Base-by-base conservation (phyloP, 23 tunicate species). In the Trididemnum clinides region DNA sequence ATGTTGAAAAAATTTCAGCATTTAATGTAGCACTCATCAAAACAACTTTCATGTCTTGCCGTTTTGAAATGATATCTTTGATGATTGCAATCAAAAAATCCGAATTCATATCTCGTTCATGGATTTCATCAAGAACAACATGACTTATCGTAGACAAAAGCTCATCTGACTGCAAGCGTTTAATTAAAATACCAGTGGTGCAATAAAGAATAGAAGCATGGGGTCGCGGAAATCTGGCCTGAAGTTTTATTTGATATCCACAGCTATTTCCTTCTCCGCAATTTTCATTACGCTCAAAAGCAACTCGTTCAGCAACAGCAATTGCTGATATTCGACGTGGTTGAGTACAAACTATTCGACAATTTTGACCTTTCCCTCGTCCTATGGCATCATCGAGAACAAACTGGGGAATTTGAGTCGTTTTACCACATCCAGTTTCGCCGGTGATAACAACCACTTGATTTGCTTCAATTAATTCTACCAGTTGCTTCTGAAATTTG, bases 361-460 rank as follows among this genome's bases (percentile, higher is more conserved):
- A 92, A 4, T 80, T 39, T 10, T 31, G 31, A 6, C 88, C 91
- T 10, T 82, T 29, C 20, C 84, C 78, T 19, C 33, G 59, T 50
- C 29, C 19, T 25, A 92, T 83, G 23, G 86, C 88, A 74, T 92
- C 91, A 77, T 92, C 91, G 12, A 92, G 77, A 66, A 92, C 87
- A 51, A 32, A 87, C 34, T 87, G 91, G 0, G 91, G 91, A 29
- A 87, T 29, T 79, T 92, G 97, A 54, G 97, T 92, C 0, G 97
- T 92, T 77, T 92, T 92, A 21, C 97, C 97, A 77, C 97, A 92
- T 0, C 97, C 97, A 65, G 97, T 92, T 51, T 92, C 97, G 7
- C 97, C 97, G 50, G 88, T 92, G 1, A 92, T 87, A 19, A 92
- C 97, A 34, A 92, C 81, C 33, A 92, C 91, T 83, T 92, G 91